Conservation (phyloP, 2,113 vertebrate genomes). For the Apaloderma vittatum region DNA sequence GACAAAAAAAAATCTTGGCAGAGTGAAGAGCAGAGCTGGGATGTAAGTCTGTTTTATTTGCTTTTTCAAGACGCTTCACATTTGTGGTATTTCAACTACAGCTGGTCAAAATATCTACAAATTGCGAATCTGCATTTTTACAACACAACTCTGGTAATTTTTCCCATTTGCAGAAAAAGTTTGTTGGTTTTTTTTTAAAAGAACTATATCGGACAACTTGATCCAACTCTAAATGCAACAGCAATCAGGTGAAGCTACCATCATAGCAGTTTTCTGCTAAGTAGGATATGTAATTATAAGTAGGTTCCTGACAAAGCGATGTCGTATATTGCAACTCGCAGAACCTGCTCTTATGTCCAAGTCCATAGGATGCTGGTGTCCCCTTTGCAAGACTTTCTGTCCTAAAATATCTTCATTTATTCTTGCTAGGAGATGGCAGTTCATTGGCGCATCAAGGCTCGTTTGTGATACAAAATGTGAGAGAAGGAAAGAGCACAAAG, state of each 20-base stretch:
- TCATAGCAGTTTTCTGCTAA: neutral
- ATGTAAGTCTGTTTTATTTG: neutral
- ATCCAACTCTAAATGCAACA: neutral
- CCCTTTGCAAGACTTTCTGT: neutral
- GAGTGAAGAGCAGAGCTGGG: neutral
- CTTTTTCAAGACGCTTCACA: neutral
- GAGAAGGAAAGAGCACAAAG: no score
- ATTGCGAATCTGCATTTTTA: neutral
- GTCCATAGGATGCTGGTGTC: neutral
- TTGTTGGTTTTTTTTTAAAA: neutral
- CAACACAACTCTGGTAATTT: neutral
- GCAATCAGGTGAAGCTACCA: neutral
- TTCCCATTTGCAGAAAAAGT: neutral
- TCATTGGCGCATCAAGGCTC: neutral
- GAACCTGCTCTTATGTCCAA: neutral
- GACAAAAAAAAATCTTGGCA: neutral
- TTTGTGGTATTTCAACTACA: neutral
- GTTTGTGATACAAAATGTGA: neutral
- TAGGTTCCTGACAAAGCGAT: neutral
- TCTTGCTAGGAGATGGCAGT: neutral
- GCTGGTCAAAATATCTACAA: neutral
- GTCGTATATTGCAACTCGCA: neutral
- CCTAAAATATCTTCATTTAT: neutral
- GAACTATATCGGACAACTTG: neutral
- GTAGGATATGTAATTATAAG: neutral